Evolutionary conservation across 2,797 vertebrate species (phyloP), one percentile per base, ranked within the genome.

Genomic region (Rhinella marina): DNA sequence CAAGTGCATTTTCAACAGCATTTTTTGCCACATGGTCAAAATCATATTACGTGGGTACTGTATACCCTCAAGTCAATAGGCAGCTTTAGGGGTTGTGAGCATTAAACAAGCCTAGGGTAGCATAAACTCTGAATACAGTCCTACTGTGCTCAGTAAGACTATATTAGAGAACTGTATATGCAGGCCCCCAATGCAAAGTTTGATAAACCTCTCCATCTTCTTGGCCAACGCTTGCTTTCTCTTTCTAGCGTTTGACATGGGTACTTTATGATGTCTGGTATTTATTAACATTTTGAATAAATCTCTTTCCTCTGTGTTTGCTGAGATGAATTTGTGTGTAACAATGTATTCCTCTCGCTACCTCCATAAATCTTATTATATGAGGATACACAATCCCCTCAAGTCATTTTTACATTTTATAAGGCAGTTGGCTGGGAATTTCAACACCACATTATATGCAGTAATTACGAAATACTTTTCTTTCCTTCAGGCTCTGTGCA

Each of bases 331-430:
- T 75, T 19, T 79, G 76, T 57, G 76, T 17, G 76, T n/a, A 29
- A 1, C 54, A 27, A 27, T 56, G 52, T 29, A 48, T 19, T 57
- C 52, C 52, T 56, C 50, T 56, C 76, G 16, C 17, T 48, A 25
- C 41, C 61, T 64, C 80, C 57, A 82, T 82, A 64, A 50, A 50
- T 82, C 81, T 50, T 64, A 66, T 25, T 59, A 79, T 66, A 52
- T 68, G 61, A 82, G 23, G 23, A 68, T 82, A 66, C 64, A n/a
- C 11, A 23, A 81, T 81, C 29, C 32, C 57, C 57, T 78, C 76
- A 16, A 56, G 52, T 57, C 50, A 29, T 79, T 57, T 57, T 79
- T 29, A 56, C 25, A 29, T 27, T 56, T 79, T 79, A 29, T 79
- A 79, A 56, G 76, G 41, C 41, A 50, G 21, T n/a, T 57, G 76